Base-by-base conservation (phyloP, 2,797 vertebrate genomes). In the Spinus pinus region DNA sequence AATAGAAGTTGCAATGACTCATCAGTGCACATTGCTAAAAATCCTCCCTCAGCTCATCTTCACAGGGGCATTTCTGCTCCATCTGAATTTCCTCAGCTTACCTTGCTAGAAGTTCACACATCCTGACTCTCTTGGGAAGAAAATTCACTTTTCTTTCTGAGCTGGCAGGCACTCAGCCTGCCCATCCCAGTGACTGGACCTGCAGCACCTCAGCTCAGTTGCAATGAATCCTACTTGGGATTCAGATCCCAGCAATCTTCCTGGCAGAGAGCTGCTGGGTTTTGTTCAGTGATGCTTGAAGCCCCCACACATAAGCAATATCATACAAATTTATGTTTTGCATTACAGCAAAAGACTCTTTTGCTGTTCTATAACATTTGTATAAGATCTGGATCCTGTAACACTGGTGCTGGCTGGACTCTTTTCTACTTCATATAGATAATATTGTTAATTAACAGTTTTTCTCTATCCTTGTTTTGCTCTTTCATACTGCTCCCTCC, bases 1-100 rank as follows among this genome's bases (percentile, higher is more conserved):
- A 96, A 96, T 97, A 97, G 96, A 96, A 90, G 46, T 60, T 75
- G 84, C 86, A 83, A 74, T 93, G 89, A 96, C 93, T 96, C 87
- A 96, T 95, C 91, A 94, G 37, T 62, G 74, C 47, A 14, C 73
- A 42, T 88, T 64, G 94, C 87, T 93, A 81, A 88, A 95, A 91
- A 84, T 89, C 81, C 51, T 87, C 75, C 44, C 81, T 95, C 73
- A 41, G 91, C 94, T 95, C 86, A 69, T 94, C 73, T 81, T 83
- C 67, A 35, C 66, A 42, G 70, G 13, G 49, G 85, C 57, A 33
- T 69, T 82, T 86, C 85, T 95, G 41, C 71, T 93, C 57, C 71
- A 44, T 44, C 61, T 74, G 50, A 21, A 67, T 65, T 91, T 57
- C 66, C 64, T 83, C 46, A 83, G 65, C 49, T 94, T 82, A 92